Base-by-base conservation (phyloP, 2,888 invertebrate genomes). In the Hydraecia micacea region DNA sequence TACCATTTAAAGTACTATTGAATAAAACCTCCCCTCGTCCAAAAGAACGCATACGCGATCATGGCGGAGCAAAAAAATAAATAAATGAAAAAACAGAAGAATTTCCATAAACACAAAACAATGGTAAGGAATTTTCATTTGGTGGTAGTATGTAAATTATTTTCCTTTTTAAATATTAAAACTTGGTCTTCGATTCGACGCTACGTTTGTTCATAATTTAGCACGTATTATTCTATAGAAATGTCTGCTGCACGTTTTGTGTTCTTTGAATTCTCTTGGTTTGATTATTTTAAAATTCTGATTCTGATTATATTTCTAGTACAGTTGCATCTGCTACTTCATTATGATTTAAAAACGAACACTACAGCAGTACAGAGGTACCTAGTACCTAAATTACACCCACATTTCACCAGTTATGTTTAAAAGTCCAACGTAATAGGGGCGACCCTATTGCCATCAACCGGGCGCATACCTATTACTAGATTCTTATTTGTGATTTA, bases 111-210 rank as follows among this genome's bases (percentile, higher is more conserved):
- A 84, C 58, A 52, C 25, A 70, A 79, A 80, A 81, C 84, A 84
- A 65, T 86, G 75, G 82, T 86, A 84, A 80, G 80, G 73, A 67
- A 78, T 86, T 76, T 72, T 80, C 72, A 80, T 80, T 81, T 75
- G 32, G 74, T 62, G 55, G 49, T 73, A 73, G 72, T 73, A 75
- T 81, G 76, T 80, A 75, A 78, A 84, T 80, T 75, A 82, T 81
- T 78, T 75, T 82, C 71, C 76, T 76, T 73, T 86, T 75, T 15
- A 75, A 80, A 81, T 81, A 78, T 81, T 76, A 76, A 75, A 77
- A 65, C 42, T 72, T 77, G 74, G 36, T 83, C 58, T 84, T 81
- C 73, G 75, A 84, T 84, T 79, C 52, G n/a, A 69, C n/a, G 60
- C 55, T 49, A 11, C 60, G 78, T 84, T 84, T 77, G 28, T 74